These are phyloP conservation scores for Physella acuta DNA, from an alignment of 1,140 invertebrate species.

Conservation along the genomic window DNA sequence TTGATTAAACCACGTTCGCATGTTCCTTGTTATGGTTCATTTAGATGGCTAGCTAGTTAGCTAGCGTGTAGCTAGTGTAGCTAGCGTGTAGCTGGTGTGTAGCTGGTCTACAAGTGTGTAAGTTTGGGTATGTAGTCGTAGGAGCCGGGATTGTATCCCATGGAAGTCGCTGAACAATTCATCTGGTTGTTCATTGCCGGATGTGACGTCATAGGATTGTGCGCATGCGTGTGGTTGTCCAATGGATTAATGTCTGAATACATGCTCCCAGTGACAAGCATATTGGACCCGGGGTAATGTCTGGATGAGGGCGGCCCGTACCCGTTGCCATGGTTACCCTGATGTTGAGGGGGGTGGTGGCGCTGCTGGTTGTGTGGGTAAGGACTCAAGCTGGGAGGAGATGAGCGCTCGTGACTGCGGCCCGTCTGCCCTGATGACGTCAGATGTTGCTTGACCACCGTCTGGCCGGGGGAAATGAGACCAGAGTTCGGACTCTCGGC, in stretches of 20 bases:
- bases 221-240: conserved; percentile 27
- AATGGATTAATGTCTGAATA: conserved; percentile 33
- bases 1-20: no score
- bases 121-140: conserved; percentile 40
- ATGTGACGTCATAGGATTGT: conserved; percentile 28
- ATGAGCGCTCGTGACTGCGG: not conserved
- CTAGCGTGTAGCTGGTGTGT: not conserved
- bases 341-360: conserved; percentile 13
- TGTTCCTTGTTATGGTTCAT: no score
- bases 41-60: no score
- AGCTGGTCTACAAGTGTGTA: conserved; percentile 31
- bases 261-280: conserved; percentile 28
- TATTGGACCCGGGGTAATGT: conserved; percentile 29
- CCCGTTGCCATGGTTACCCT: conserved; percentile 17
- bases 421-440: not conserved
- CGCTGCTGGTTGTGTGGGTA: conserved; percentile 19
- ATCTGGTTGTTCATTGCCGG: conserved; percentile 27
- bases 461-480: conserved; percentile 14
- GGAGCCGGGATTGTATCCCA: conserved; percentile 29
- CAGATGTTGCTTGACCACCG: conserved; percentile 20
- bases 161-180: conserved; percentile 32
- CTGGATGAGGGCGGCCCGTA: conserved; percentile 16
- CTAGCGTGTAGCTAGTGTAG: no score
- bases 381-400: conserved; percentile 6
- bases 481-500: conserved; percentile 19